Evolutionary conservation across 2,888 invertebrate genomes (phyloP), one percentile per base, ranked within the genome.

Genomic region (Calameuta idolon): DNA sequence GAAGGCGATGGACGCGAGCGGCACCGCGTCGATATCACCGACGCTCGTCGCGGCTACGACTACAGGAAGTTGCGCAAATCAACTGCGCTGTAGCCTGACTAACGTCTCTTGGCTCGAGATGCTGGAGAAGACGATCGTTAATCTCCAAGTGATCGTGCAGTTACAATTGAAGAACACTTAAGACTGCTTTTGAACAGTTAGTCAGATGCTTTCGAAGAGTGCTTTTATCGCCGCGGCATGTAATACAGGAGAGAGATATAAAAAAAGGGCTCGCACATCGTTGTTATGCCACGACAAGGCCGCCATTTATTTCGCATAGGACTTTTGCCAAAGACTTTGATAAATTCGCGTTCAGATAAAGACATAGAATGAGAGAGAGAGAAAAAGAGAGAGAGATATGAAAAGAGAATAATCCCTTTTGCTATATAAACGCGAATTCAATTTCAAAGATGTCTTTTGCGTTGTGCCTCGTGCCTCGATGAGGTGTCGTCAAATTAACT

Each of bases 51-150:
- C 88, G 31, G 86, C 88, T 15, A 85, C 88, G 69, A 82, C 86
- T 9, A 87, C 87, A 31, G 86, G 85, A 71, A 87, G 87, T 81
- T 83, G 87, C 79, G 75, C 40, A 15, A 90, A 85, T 82, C 91
- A 90, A 74, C 79, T 89, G 40, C 83, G 89, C 77, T 89, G 90
- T 81, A 86, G 89, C 69, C 83, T 88, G 79, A 88, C 89, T 11
- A 90, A 87, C 75, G 86, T 89, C 33, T 91, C 91, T 71, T 91
- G 91, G 91, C 86, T 92, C 34, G 91, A 91, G 77, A 90, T 90
- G 88, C 87, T 92, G 77, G 92, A 92, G 81, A 91, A 91, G 81
- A 92, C 92, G 76, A 91, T 92, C 79, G 82, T 86, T 69, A 91
- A 90, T 84, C 84, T 92, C 69, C 91, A 91, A 81, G 87, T 90